Conservation (phyloP, 2,113 vertebrate genomes). For the Cochlearius cochlearius region DNA sequence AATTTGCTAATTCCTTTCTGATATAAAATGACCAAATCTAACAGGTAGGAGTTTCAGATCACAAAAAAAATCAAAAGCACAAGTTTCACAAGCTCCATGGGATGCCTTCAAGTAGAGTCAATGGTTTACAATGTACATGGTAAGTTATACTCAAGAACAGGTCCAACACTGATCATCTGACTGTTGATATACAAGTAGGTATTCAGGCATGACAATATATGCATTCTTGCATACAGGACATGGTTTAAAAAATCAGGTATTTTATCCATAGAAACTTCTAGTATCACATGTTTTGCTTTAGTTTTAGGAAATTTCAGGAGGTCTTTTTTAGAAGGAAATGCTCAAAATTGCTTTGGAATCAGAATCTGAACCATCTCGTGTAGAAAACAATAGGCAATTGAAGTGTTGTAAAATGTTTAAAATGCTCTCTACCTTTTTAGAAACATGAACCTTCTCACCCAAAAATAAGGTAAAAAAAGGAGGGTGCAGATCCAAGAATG, state of each 20-base stretch:
- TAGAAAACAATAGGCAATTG: background rate
- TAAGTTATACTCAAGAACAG: background rate
- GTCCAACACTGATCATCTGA: background rate
- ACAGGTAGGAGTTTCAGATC: background rate
- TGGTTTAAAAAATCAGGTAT: background rate
- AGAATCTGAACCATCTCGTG: background rate
- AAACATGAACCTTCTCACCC: background rate
- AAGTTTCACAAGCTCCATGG: background rate
- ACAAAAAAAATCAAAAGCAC: background rate
- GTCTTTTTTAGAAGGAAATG: background rate
- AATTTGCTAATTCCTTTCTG: background rate
- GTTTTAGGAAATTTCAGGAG: background rate
- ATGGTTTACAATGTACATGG: background rate
- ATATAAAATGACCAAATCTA: background rate
- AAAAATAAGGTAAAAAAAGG: background rate
- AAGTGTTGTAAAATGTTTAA: background rate
- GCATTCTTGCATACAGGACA: background rate
- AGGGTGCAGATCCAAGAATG: background rate
- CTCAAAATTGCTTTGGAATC: background rate
- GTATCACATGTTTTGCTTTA: background rate
- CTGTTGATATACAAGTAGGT: background rate
- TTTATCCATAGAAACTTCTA: background rate
- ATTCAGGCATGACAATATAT: background rate
- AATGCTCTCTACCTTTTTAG: background rate
- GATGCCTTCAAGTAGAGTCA: background rate